A percentile compares a stretch with the other conserved stretches of the same genome.
Evolutionary conservation across 1,140 invertebrate genomes (phyloP).

Genomic region (Acromyrmex heyeri): DNA sequence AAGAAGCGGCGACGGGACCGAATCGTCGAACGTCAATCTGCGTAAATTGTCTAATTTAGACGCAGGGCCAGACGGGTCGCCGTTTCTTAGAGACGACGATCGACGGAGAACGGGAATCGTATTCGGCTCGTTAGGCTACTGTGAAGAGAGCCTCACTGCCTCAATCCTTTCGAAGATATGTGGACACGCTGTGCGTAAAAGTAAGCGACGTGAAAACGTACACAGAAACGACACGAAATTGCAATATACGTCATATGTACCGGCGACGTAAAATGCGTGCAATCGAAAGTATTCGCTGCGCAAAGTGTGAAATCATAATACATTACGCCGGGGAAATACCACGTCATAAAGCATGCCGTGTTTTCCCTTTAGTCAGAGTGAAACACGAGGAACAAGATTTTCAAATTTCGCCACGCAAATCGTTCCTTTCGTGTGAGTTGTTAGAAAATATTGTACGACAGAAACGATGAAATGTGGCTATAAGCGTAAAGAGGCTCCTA

Average conservation of each 20-base stretch:
- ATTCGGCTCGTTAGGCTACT: slow-evolving; percentile 73
- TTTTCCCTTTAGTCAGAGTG: slow-evolving; percentile 25
- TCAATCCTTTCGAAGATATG: background rate
- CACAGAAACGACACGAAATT: slow-evolving; percentile 35
- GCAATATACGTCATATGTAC: slow-evolving; percentile 18
- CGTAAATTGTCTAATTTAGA: slow-evolving; percentile 83
- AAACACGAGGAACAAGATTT: slow-evolving; percentile 38
- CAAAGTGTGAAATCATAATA: slow-evolving; percentile 53
- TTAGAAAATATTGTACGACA: slow-evolving; percentile 13
- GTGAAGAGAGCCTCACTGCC: background rate
- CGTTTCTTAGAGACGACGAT: slow-evolving; percentile 71
- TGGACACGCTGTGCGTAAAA: background rate
- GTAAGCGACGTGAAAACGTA: slow-evolving; percentile 7
- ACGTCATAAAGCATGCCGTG: slow-evolving; percentile 3
- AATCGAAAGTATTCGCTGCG: slow-evolving; percentile 21
- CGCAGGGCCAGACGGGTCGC: slow-evolving; percentile 69
- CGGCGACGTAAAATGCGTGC: slow-evolving; percentile 15
- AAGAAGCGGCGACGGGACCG: slow-evolving; percentile 62
- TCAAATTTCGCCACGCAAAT: slow-evolving; percentile 23
- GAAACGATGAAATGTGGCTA: background rate
- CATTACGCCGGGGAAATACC: slow-evolving; percentile 38
- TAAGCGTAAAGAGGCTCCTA: background rate
- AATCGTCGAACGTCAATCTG: slow-evolving; percentile 66
- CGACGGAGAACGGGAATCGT: slow-evolving; percentile 30
- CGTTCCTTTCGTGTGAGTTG: background rate